phyloP scores from a whole-genome alignment of 2,797 vertebrate species.

The Hoplostethus mediterraneus region DNA sequence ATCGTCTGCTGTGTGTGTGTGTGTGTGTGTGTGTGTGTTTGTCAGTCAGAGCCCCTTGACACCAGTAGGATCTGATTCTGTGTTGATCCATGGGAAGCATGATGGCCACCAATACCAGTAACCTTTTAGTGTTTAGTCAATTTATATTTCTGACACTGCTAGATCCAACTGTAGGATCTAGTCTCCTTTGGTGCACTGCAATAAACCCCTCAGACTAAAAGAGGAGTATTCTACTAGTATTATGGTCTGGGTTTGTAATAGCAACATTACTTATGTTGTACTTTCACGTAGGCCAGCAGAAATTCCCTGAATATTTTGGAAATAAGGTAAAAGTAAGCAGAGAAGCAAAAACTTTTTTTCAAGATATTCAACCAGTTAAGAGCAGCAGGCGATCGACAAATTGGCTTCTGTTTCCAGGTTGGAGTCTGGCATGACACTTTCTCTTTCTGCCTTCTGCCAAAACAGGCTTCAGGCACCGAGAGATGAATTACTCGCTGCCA shows the following conservation, averaged over 20 bases:
- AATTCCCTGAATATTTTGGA: constrained; percentile 15
- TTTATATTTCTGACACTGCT: constrained; percentile 6
- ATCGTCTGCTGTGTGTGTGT: not conserved
- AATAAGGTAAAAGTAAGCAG: not conserved
- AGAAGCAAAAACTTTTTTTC: not conserved
- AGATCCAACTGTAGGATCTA: constrained; percentile 1
- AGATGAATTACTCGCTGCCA: constrained; percentile 50
- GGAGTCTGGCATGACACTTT: constrained; percentile 27
- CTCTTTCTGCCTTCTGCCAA: constrained; percentile 25
- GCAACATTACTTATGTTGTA: constrained; percentile 6
- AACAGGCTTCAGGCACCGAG: constrained; percentile 6
- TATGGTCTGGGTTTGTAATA: not conserved
- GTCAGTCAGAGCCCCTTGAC: too few species aligned
- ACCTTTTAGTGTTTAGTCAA: too few species aligned
- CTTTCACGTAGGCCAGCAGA: not conserved
- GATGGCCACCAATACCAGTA: not conserved
- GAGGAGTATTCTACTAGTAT: too few species aligned
- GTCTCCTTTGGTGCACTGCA: constrained; percentile 1
- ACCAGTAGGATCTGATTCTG: too few species aligned
- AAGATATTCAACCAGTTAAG: not conserved
- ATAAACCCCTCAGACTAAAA: too few species aligned
- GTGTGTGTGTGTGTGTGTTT: not conserved
- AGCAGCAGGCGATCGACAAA: not conserved
- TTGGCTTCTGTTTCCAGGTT: constrained; percentile 19
- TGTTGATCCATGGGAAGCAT: constrained; percentile 12